Evolutionary conservation across 2,888 invertebrate genomes (phyloP), one percentile per base, ranked within the genome.

Genomic region (Melanchra persicariae): DNA sequence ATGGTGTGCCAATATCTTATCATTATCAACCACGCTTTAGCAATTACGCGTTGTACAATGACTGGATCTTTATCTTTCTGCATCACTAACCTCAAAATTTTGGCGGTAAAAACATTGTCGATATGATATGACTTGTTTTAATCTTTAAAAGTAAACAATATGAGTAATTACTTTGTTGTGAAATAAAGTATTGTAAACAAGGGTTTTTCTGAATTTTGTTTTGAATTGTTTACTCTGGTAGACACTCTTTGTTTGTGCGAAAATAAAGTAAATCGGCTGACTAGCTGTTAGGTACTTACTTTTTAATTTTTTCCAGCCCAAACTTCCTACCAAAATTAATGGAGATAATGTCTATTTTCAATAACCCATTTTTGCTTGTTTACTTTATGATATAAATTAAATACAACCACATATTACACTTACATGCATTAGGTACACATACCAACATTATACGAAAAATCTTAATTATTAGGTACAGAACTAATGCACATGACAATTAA

Each of bases 1-100:
- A 40, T 40, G 15, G 40, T 12, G 15, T 40, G 15, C 40, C 30
- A 24, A 47, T 74, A 77, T 84, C 82, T 83, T 79, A 83, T 83
- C 77, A 69, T 83, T 79, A 83, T 83, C 77, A 69, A 58, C 15
- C 51, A 68, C 63, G 57, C 43, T 45, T 58, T 37, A 37, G 57
- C 37, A 43, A 9, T 43, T 49, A 70, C 37, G 43, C 37, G 43
- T n/a, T 49, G 37, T 22, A 55, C 54, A 64, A 55, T 52, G 70
- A 57, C 57, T 43, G 54, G 30, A 30, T 61, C 6, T 49, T 72
- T 82, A 84, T 76, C 73, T 72, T 49, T 52, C 6, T 43, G 58
- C 17, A 47, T 15, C n/a, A 10, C 24, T 70, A 75, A 83, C 70
- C 77, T 71, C 47, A 67, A 74, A 54, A 70, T 55, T 15, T 17